A percentile compares a stretch with the other conserved stretches of the same genome.
These are phyloP conservation scores for Glaucopsyche alexis DNA, from an alignment of 2,888 invertebrate genomes.

Conservation along the genomic window DNA sequence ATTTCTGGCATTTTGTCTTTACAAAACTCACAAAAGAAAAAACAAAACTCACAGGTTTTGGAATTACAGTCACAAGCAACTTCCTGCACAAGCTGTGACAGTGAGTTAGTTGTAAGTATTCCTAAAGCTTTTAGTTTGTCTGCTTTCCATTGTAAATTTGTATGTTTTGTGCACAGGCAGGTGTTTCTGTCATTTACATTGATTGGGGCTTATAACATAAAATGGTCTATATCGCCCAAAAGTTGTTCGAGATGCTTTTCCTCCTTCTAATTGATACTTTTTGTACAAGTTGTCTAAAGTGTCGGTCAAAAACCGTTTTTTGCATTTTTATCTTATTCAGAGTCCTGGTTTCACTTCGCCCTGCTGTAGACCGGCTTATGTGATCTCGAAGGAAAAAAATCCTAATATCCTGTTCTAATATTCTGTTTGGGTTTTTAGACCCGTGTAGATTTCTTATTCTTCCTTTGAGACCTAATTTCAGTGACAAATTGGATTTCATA, in stretches of 20 bases:
- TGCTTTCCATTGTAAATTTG: slow-evolving; percentile 28
- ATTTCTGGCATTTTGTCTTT: slow-evolving; percentile 14
- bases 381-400: not conserved
- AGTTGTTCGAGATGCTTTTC: slow-evolving; percentile 22
- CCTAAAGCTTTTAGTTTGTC: slow-evolving; percentile 35
- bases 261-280: slow-evolving; percentile 28
- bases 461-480: slow-evolving; percentile 12
- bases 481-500: slow-evolving; percentile 16
- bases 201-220: slow-evolving; percentile 19
- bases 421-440: slow-evolving; percentile 16
- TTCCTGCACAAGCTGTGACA: slow-evolving; percentile 29
- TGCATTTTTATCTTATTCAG: slow-evolving; percentile 3
- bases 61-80: slow-evolving; percentile 12
- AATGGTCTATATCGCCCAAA: slow-evolving; percentile 24
- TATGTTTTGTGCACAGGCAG: slow-evolving; percentile 22
- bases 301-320: slow-evolving; percentile 8
- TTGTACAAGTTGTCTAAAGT: slow-evolving; percentile 18
- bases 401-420: slow-evolving; percentile 1
- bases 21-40: slow-evolving; percentile 8
- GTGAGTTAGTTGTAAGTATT: slow-evolving; percentile 18
- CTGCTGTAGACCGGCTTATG: not conserved
- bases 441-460: not conserved
- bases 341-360: not conserved
- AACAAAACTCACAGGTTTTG: not conserved
- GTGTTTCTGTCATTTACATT: slow-evolving; percentile 12